Conservation (phyloP, 2,888 invertebrate genomes). For the Dorcus hopei region DNA sequence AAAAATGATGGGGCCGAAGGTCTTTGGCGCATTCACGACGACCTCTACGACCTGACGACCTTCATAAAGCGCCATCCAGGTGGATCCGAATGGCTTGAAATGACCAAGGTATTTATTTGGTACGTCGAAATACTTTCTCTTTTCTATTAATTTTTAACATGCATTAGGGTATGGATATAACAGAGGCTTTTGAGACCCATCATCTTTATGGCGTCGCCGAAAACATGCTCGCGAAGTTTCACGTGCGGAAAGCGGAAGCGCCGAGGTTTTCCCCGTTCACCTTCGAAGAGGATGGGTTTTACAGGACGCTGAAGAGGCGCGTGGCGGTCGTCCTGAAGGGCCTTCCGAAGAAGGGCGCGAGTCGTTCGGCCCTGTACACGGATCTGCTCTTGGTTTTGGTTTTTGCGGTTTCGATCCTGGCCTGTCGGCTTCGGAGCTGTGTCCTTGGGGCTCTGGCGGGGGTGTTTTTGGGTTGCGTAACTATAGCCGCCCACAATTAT, state of each 20-base stretch:
- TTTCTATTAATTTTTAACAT: neutral
- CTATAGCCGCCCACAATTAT: constrained; percentile 66
- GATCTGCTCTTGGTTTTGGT: constrained; percentile 44
- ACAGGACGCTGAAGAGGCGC: constrained; percentile 63
- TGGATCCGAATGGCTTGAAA: constrained; percentile 69
- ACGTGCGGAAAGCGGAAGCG: constrained; percentile 59
- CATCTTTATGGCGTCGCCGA: constrained; percentile 59
- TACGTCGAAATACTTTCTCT: too few relatives aligned
- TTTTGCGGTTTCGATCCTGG: constrained; percentile 40
- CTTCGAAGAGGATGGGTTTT: constrained; percentile 72
- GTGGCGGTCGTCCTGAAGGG: constrained; percentile 55
- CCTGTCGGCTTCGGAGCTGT: constrained; percentile 43
- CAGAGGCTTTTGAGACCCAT: constrained; percentile 75
- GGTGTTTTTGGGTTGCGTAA: constrained; percentile 55
- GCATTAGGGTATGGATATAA: constrained; percentile 71
- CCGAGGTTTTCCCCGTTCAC: constrained; percentile 71
- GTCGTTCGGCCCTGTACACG: constrained; percentile 45
- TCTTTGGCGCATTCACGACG: constrained; percentile 71
- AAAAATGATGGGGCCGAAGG: constrained; percentile 70
- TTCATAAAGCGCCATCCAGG: constrained; percentile 84
- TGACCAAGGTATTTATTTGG: constrained; percentile 54
- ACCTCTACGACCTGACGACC: constrained; percentile 77
- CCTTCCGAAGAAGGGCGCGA: constrained; percentile 48
- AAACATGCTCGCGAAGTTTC: constrained; percentile 63
- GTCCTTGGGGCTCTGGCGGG: constrained; percentile 54